Evolutionary conservation across 2,888 invertebrate genomes (phyloP).

Genomic region (Hemaris fuciformis): DNA sequence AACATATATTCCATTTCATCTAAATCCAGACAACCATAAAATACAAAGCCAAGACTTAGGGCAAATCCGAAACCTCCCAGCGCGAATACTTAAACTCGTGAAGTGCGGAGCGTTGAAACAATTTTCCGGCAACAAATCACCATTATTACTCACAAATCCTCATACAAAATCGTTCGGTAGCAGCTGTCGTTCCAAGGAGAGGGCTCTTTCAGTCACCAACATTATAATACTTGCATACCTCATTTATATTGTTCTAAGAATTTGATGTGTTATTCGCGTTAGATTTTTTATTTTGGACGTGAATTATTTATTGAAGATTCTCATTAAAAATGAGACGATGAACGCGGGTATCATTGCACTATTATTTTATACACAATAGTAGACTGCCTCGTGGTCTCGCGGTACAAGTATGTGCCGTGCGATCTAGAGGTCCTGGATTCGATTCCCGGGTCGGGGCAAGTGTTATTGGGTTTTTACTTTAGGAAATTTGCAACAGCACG

Average conservation of each 20-base stretch:
- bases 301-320: too few relatives aligned
- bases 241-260: not conserved
- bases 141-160: slow-evolving; percentile 8
- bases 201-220: not conserved
- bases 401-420: too few relatives aligned
- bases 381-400: too few relatives aligned
- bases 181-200: slow-evolving; percentile 5
- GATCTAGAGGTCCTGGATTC: too few relatives aligned
- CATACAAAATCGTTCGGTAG: slow-evolving; percentile 2
- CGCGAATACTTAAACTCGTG: not conserved
- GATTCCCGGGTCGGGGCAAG: too few relatives aligned
- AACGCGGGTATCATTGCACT: too few relatives aligned
- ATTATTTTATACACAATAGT: too few relatives aligned
- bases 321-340: too few relatives aligned
- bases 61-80: not conserved
- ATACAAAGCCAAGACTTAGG: not conserved
- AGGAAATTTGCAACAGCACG: too few relatives aligned
- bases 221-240: not conserved
- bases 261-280: too few relatives aligned
- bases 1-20: not conserved
- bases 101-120: not conserved
- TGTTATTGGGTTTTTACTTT: too few relatives aligned
- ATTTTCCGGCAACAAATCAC: slow-evolving; percentile 12
- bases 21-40: not conserved
- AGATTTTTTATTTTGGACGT: too few relatives aligned